Evolutionary conservation across 2,888 invertebrate genomes (phyloP).

Genomic region (Notodonta dromedarius): DNA sequence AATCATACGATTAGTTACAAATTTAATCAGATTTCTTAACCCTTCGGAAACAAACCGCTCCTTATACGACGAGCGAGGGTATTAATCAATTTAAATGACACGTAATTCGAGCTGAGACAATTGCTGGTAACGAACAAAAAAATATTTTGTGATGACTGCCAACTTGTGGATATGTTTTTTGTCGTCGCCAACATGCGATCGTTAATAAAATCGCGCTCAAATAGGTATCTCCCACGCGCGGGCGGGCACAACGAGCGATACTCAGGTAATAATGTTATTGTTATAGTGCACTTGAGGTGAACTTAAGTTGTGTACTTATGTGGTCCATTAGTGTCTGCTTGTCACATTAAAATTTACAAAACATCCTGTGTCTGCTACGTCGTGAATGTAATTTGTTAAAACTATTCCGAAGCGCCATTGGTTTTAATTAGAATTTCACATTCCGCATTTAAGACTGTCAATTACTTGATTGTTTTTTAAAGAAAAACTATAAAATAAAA

Average conservation of each 20-base stretch:
- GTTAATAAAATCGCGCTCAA: conserved; percentile 12
- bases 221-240: conserved; percentile 9
- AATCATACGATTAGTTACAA: neutral
- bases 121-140: conserved; percentile 8
- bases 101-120: conserved; percentile 5
- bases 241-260: neutral
- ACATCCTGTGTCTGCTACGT: no score
- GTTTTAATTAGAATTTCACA: no score
- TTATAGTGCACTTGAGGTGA: neutral
- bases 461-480: no score
- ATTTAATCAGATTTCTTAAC: neutral
- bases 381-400: no score
- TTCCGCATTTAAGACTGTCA: no score
- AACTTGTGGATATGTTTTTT: conserved; percentile 7
- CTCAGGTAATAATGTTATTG: neutral
- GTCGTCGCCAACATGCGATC: conserved; percentile 9
- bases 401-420: no score
- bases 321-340: no score
- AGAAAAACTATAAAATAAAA: no score
- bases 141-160: neutral
- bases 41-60: neutral
- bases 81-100: conserved; percentile 8
- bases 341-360: no score
- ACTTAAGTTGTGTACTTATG: no score
- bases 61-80: neutral